Conservation (phyloP, 2,113 vertebrate species). For the Alligator mississippiensis region DNA sequence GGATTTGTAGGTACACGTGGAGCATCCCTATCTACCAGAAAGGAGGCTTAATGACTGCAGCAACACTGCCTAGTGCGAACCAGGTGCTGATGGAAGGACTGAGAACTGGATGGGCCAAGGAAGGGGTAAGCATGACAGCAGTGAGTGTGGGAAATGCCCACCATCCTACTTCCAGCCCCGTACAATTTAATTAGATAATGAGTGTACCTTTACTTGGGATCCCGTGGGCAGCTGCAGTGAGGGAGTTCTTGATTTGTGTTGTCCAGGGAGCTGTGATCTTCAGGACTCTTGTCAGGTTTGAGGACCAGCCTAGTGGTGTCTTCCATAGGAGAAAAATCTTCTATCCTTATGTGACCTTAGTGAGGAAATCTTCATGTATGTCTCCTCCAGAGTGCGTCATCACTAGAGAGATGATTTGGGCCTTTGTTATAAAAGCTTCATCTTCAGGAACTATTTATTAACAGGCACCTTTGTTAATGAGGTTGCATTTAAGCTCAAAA, state of each 20-base stretch:
- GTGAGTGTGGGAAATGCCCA: neutral
- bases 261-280: neutral
- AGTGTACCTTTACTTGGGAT: neutral
- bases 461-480: neutral
- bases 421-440: neutral
- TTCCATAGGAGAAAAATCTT: neutral
- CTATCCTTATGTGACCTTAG: rapidly evolving
- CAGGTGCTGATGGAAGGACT: neutral
- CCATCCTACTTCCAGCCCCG: neutral
- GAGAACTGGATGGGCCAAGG: neutral
- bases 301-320: neutral
- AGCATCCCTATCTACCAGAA: neutral
- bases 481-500: neutral
- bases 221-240: neutral
- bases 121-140: neutral
- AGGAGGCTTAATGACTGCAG: neutral
- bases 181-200: neutral
- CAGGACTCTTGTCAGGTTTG: neutral
- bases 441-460: neutral
- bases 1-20: neutral
- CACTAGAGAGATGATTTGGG: neutral
- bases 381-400: neutral
- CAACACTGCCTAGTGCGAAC: neutral
- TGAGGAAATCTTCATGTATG: neutral
- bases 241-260: rapidly evolving